Evolutionary conservation across 1,140 invertebrate species (phyloP).

Genomic region (Lithobius niger): DNA sequence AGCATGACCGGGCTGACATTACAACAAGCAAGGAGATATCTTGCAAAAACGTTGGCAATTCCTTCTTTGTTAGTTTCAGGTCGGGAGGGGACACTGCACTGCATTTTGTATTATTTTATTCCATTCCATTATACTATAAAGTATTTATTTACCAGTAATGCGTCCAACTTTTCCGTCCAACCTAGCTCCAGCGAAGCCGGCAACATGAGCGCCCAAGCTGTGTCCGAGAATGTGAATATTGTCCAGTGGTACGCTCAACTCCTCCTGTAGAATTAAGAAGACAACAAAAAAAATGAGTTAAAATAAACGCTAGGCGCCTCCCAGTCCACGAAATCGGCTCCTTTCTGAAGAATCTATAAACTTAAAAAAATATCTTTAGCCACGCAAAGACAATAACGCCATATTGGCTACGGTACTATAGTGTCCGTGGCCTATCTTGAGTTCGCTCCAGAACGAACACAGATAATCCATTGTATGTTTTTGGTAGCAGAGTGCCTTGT

Average conservation of each 20-base stretch:
- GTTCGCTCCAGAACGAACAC: no score
- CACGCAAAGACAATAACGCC: not conserved
- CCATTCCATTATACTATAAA: not conserved
- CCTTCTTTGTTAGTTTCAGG: not conserved
- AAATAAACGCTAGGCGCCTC: not conserved
- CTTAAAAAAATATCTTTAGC: not conserved
- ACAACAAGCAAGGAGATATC: not conserved
- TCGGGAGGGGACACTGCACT: not conserved
- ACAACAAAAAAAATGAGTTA: not conserved
- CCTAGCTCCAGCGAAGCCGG: slow-evolving; percentile 63
- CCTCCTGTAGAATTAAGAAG: not conserved
- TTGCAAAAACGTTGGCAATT: not conserved
- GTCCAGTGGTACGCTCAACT: slow-evolving; percentile 25
- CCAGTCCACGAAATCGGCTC: not conserved
- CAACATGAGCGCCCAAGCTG: slow-evolving; percentile 72
- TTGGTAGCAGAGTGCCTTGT: no score
- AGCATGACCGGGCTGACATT: not conserved
- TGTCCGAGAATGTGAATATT: slow-evolving; percentile 72
- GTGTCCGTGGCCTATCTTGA: no score
- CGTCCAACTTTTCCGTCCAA: slow-evolving; percentile 46
- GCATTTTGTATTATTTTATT: not conserved
- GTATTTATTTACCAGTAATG: slow-evolving; percentile 39
- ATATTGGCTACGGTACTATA: not conserved
- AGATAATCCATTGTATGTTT: no score
- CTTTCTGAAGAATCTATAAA: not conserved